Evolutionary conservation across 2,113 vertebrate genomes (phyloP).

Genomic region (Trogon surrucura): DNA sequence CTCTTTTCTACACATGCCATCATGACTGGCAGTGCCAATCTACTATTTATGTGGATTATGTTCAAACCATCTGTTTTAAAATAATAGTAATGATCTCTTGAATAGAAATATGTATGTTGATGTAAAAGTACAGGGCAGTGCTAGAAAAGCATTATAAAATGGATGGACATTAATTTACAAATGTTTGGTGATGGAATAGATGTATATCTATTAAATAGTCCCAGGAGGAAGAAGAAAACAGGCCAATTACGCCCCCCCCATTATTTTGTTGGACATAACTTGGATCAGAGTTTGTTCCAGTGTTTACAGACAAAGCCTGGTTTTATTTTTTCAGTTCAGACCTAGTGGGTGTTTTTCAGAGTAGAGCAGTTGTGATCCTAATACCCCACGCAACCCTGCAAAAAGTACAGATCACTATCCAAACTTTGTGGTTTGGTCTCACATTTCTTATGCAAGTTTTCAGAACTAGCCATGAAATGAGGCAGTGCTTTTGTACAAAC

Average conservation of each 20-base stretch:
- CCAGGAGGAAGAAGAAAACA: not conserved
- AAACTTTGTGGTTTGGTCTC: conserved; percentile 45
- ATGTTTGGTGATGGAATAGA: not conserved
- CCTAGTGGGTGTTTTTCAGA: not conserved
- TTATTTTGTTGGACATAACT: not conserved
- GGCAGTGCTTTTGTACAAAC: conserved; percentile 10
- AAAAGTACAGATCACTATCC: conserved; percentile 6
- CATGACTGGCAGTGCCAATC: conserved; percentile 73
- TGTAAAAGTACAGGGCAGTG: conserved; percentile 19
- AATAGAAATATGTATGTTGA: conserved; percentile 62
- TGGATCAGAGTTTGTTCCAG: not conserved
- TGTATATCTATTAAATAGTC: not conserved
- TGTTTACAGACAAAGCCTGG: not conserved
- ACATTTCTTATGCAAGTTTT: conserved; percentile 34
- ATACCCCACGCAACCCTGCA: not conserved
- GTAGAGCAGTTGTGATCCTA: not conserved
- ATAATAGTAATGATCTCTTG: conserved; percentile 72
- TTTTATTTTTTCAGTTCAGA: conserved; percentile 22
- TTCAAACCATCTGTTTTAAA: conserved; percentile 75
- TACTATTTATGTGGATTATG: conserved; percentile 75
- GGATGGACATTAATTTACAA: conserved; percentile 27
- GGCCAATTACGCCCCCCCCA: not conserved
- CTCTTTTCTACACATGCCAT: conserved; percentile 70
- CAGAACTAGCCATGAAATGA: conserved; percentile 33
- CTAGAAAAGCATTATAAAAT: conserved; percentile 10